phyloP scores from a whole-genome alignment of 2,888 invertebrate species.

The Andrena chrysosceles region DNA sequence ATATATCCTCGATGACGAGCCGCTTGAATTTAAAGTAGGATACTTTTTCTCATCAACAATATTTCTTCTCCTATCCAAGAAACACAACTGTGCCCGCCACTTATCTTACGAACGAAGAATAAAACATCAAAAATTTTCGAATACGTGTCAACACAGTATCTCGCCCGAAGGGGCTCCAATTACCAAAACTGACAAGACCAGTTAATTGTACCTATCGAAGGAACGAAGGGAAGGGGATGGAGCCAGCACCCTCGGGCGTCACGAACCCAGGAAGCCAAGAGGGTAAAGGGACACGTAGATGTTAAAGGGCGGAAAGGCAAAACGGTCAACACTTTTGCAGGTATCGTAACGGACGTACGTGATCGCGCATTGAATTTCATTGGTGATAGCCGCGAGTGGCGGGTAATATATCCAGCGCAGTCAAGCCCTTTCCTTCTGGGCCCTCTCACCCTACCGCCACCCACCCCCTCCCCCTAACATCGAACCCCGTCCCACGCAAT shows the following conservation, averaged over 20 bases:
- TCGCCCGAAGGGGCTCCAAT: too few species aligned
- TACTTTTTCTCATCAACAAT: too few species aligned
- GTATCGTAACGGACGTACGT: constrained; percentile 71
- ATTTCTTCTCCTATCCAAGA: too few species aligned
- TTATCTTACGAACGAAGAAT: too few species aligned
- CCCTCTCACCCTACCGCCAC: constrained; percentile 53
- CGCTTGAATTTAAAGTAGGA: too few species aligned
- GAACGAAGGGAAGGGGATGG: not conserved
- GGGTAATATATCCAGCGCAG: constrained; percentile 81
- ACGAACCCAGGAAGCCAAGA: not conserved
- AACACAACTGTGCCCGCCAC: too few species aligned
- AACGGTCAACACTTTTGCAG: constrained; percentile 73
- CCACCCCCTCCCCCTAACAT: constrained; percentile 58
- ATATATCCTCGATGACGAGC: too few species aligned
- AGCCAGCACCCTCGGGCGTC: not conserved
- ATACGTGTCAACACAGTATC: too few species aligned
- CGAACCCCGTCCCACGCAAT: constrained; percentile 65
- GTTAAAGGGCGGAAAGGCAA: constrained; percentile 17
- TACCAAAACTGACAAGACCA: not conserved
- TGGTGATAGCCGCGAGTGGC: constrained; percentile 80
- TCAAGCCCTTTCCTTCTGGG: constrained; percentile 73
- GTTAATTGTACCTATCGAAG: not conserved
- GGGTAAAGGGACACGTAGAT: not conserved
- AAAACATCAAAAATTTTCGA: too few species aligned
- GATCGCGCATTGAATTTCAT: constrained; percentile 82